These are phyloP conservation scores for Pentalonia nigronervosa DNA, from an alignment of 1,140 invertebrate genomes.

Conservation along the genomic window DNA sequence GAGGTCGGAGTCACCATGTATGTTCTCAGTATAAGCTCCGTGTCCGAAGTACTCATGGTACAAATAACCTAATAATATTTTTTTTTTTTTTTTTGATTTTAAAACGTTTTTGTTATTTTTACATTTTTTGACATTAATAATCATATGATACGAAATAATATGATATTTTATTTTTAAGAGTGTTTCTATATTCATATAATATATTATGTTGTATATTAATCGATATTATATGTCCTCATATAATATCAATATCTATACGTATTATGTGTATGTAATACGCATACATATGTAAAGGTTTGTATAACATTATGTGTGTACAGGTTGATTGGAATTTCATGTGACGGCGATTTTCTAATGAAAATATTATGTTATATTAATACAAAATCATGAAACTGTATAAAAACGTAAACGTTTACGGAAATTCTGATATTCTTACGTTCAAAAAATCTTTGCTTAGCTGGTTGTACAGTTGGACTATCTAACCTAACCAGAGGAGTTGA, in stretches of 20 bases:
- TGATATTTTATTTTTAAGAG: conserved; percentile 42
- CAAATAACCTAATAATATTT: conserved; percentile 61
- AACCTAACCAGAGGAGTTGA: not conserved
- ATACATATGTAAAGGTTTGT: not conserved
- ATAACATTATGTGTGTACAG: not conserved
- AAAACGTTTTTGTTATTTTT: conserved; percentile 25
- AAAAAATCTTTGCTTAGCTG: not conserved
- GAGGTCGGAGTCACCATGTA: conserved; percentile 97
- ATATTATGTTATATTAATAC: too few relatives aligned
- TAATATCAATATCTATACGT: conserved; percentile 4
- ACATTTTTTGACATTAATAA: not conserved
- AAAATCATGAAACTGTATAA: not conserved
- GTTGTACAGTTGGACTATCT: not conserved
- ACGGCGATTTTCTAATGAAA: not conserved
- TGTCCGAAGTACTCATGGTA: conserved; percentile 98
- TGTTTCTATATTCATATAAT: conserved; percentile 34
- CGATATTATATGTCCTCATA: conserved; percentile 18
- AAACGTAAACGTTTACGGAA: not conserved
- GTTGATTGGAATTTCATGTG: not conserved
- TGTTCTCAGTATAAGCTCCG: conserved; percentile 97
- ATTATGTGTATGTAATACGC: not conserved
- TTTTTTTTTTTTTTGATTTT: not conserved
- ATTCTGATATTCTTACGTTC: not conserved
- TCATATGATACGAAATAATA: conserved; percentile 51
- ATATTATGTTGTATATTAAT: conserved; percentile 13